These are phyloP conservation scores for Ditylenchus weischeri DNA, from an alignment of 2,888 invertebrate species.

Conservation along the genomic window DNA sequence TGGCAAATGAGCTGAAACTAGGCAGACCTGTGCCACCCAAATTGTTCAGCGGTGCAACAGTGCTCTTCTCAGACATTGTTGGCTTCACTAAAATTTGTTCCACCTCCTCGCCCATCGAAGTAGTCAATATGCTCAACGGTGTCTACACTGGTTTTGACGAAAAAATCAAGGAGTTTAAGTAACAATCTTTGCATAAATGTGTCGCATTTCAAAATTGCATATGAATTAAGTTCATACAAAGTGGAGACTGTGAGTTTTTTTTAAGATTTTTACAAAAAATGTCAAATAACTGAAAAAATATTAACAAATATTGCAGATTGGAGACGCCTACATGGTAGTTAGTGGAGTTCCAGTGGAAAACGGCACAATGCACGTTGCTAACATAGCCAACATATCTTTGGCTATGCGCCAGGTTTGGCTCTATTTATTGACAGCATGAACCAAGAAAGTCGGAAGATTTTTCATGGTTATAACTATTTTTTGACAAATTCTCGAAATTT, in stretches of 20 bases:
- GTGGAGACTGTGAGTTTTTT: constrained; percentile 48
- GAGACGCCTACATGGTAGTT: constrained; percentile 54
- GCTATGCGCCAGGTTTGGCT: constrained; percentile 45
- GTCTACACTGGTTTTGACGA: constrained; percentile 54
- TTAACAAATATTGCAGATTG: not conserved
- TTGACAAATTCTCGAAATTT: too few species aligned
- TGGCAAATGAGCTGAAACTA: constrained; percentile 52
- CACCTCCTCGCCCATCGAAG: constrained; percentile 52
- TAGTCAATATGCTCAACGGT: constrained; percentile 44
- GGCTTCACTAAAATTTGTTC: constrained; percentile 56
- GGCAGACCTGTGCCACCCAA: constrained; percentile 55
- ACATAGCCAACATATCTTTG: constrained; percentile 50
- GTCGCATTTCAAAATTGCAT: too few species aligned
- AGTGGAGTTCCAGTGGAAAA: constrained; percentile 54
- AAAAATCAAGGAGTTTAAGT: constrained; percentile 41
- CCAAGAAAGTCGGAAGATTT: too few species aligned
- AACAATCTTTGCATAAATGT: not conserved
- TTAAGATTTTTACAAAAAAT: not conserved
- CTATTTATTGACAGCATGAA: too few species aligned
- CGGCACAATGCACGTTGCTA: constrained; percentile 46
- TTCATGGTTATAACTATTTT: too few species aligned
- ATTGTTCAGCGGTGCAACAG: constrained; percentile 47
- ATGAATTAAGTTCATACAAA: constrained; percentile 31
- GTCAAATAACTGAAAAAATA: not conserved
- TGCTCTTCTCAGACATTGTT: constrained; percentile 47